Base-by-base conservation (phyloP, 2,113 vertebrate species). In the Perca flavescens region DNA sequence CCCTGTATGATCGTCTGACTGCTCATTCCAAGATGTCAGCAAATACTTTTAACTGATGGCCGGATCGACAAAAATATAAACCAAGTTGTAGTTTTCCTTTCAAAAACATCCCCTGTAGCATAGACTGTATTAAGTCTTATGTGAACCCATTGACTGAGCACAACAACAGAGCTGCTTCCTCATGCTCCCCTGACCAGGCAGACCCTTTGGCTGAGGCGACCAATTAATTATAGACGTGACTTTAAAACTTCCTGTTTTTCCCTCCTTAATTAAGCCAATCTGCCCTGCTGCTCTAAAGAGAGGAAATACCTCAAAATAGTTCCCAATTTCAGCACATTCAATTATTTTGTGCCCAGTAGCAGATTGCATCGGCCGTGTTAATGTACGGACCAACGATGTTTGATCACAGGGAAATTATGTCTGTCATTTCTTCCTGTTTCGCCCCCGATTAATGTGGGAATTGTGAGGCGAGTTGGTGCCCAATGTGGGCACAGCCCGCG, bases 171-270 rank as follows among this genome's bases (percentile, higher is more conserved):
- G 88, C 65, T 52, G 82, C 87, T 93, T 94, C 94, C 94, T 93
- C 75, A 66, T 64, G 79, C 84, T 89, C 77, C 82, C 78, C 80
- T 93, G 93, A 94, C 93, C 93, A 87, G 53, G 89, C 90, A 90
- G 89, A 94, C 93, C 92, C 86, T 92, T 92, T 91, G 90, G 91
- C 93, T 88, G 90, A 84, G 89, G 78, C 92, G 34, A 88, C 92
- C 95, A 94, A 96, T 96, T 96, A 95, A 96, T 96, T 96, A 95
- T 88, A 91, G 93, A 92, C 70, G 52, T 90, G 94, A 94, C 93
- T 95, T 92, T 94, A 95, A 95, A 91, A 95, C 94, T 96, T 96
- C 96, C 96, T 96, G 96, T 96, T 96, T 95, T 94, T 89, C 92
- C 86, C 90, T 91, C 87, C 84, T 95, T 95, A 95, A 96, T 96